Evolutionary conservation across 37 sponge, comb jelly and placozoan genomes (phyloP).

Genomic region (Cliona cf. orientalis): DNA sequence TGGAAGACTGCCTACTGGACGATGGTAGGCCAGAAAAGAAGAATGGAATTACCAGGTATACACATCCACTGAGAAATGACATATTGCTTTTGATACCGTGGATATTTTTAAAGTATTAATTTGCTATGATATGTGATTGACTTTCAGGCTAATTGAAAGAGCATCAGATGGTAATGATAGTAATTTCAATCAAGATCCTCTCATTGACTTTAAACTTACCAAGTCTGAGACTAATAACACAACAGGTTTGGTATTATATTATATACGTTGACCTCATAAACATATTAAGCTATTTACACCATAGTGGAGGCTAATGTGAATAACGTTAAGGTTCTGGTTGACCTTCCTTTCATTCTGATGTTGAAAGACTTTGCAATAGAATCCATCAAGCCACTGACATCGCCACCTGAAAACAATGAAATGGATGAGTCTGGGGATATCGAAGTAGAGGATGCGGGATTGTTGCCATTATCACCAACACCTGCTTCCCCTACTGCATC

Average conservation of each 20-base stretch:
- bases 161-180: not conserved
- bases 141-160: not conserved
- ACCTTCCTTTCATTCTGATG: conserved; percentile 45
- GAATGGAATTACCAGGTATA: not conserved
- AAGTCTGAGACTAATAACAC: conserved; percentile 15
- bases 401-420: not conserved
- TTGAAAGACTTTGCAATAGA: conserved; percentile 39
- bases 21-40: conserved; percentile 20
- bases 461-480: not conserved
- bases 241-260: not conserved
- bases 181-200: not conserved
- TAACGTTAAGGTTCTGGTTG: conserved; percentile 39
- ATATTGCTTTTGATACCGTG: not conserved
- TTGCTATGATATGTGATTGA: not conserved
- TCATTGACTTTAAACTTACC: not conserved
- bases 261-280: not conserved
- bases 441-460: not conserved
- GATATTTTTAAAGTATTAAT: not conserved
- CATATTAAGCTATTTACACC: not conserved
- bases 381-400: conserved; percentile 30
- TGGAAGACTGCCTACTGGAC: conserved; percentile 43
- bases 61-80: not conserved
- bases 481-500: not conserved
- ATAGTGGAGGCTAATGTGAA: conserved; percentile 37
- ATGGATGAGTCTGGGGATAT: not conserved